Evolutionary conservation across 2,113 vertebrate genomes (phyloP), one percentile per base, ranked within the genome.

Genomic region (Nerophis lumbriciformis): DNA sequence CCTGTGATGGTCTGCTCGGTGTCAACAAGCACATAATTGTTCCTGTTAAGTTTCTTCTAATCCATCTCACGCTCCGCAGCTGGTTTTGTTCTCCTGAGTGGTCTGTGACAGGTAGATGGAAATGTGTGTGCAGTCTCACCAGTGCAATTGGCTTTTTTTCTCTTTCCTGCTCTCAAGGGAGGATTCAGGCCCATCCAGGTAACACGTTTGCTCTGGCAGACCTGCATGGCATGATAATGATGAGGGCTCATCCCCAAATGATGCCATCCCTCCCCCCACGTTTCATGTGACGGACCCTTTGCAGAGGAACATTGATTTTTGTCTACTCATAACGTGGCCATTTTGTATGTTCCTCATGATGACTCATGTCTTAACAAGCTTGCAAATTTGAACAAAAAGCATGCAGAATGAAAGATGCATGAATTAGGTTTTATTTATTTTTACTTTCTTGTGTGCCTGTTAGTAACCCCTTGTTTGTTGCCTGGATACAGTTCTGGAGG

Each of bases 111-210:
- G 63, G 52, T 69, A 36, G 47, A 58, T 49, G 14, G 16, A 56
- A 65, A 59, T 71, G 15, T 79, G 53, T 79, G 52, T 75, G 72
- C 75, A 83, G 79, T 76, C 65, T 81, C 73, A 83, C 79, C 75
- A 82, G 79, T 93, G 87, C 90, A 88, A 94, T 92, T 93, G 92
- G 93, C 92, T 95, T 94, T 45, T 92, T 96, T 88, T 96, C 92
- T 96, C 88, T 97, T 93, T 95, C 91, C 92, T 93, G 94, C 94
- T 95, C 90, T 94, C 92, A 95, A 98, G 96, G 95, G 96, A 99
- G 96, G 96, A 98, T 99, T 99, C 96, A 95, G 96, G 92, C 95
- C 96, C 63, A 89, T 92, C 75, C 90, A 91, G 90, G 90, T 92
- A 92, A 91, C 80, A 65, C 62, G 6, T 44, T 71, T 63, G 59